Base-by-base conservation (phyloP, 2,113 vertebrate species). In the Brienomyrus brachyistius region DNA sequence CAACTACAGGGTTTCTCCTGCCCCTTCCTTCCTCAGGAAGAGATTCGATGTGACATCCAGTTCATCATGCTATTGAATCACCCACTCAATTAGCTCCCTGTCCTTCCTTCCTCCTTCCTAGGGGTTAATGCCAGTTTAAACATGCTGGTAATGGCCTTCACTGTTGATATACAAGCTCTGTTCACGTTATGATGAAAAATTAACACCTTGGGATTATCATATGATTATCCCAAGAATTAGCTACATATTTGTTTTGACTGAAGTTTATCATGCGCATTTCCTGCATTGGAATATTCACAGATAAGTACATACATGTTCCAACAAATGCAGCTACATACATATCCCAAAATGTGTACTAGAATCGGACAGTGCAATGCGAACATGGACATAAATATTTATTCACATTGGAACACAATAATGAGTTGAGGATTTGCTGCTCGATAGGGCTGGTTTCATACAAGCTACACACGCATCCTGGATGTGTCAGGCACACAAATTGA, bases 301-400 rank as follows among this genome's bases (percentile, higher is more conserved):
- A 17, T 19, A 80, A 70, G 27, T 70, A 31, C 62, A 70, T 70
- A 70, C 3, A 70, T 70, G 62, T 70, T 31, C n/a, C 62, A 31
- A 31, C 62, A 70, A 80, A 5, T 19, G 35, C 74, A 80, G 74
- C 6, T 43, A 80, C 74, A 40, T 19, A 19, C 35, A 27, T 70
- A 43, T 77, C 74, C 35, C 74, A 40, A 80, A 43, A 80, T 80
- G 40, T 7, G 74, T 40, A 43, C 5, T 6, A 80, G 35, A 43
- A 80, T 43, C 35, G 74, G 74, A 43, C 17, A 43, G 74, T 43
- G 74, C 35, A 80, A 43, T 80, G 31, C 17, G 74, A 77, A 17
- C 35, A 13, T 88, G 54, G 35, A 23, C 35, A 45, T 88, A 35
- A 88, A 88, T 88, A 66, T 88, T 88, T 62, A 88, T 88, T 45